phyloP scores from a whole-genome alignment of 2,797 vertebrate species.

The Siniperca obscura region DNA sequence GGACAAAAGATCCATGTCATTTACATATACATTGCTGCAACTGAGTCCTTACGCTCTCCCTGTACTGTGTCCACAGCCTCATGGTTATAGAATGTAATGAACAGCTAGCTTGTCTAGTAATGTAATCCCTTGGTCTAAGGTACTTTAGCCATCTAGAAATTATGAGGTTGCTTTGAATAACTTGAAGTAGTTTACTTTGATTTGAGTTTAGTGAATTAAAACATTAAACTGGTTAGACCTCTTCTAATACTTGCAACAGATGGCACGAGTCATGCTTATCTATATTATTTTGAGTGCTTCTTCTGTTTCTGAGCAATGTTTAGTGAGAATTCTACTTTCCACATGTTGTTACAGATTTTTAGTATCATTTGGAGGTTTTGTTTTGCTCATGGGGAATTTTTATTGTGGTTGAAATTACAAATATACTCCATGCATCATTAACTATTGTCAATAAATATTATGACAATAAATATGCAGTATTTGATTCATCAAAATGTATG shows the following conservation, averaged over 20 bases:
- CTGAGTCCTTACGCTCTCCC: neutral
- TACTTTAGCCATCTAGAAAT: slow-evolving; percentile 1
- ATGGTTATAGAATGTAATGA: slow-evolving; percentile 27
- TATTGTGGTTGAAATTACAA: neutral
- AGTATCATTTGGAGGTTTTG: neutral
- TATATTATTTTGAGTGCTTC: neutral
- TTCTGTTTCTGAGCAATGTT: neutral
- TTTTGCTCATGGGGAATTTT: neutral
- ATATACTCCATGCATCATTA: neutral
- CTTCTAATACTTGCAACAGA: neutral
- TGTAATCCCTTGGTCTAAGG: slow-evolving; percentile 5
- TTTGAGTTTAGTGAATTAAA: slow-evolving; percentile 3
- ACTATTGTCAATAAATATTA: neutral
- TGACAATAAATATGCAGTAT: neutral
- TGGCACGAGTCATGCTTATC: slow-evolving; percentile 14
- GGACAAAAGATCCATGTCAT: slow-evolving; percentile 51
- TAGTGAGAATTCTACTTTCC: neutral
- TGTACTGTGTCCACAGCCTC: slow-evolving; percentile 18
- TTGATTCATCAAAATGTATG: neutral
- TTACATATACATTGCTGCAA: slow-evolving; percentile 54
- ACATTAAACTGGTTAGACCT: neutral
- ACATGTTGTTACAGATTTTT: neutral
- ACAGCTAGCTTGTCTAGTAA: slow-evolving; percentile 15
- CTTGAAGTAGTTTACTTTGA: neutral
- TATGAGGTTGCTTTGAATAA: neutral